A percentile compares a stretch with the other conserved stretches of the same genome.
Evolutionary conservation across 2,797 vertebrate genomes (phyloP).

Genomic region (Dallia pectoralis): DNA sequence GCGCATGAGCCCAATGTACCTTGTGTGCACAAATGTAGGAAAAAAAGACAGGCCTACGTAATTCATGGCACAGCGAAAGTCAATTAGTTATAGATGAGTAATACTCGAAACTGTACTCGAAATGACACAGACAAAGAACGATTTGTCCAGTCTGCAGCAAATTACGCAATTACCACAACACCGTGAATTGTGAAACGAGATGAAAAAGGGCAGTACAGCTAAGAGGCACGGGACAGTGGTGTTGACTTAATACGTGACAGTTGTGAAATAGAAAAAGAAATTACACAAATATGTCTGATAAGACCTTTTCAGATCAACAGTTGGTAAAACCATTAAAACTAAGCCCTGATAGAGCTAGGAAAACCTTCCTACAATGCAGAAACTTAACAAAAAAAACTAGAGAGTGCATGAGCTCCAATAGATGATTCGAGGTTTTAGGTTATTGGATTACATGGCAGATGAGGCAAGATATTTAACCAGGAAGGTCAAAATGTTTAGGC

Average conservation of each 20-base stretch:
- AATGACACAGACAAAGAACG: conserved; percentile 31
- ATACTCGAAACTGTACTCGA: conserved; percentile 31
- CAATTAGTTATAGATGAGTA: conserved; percentile 39
- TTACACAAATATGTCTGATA: neutral
- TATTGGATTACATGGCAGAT: too few species aligned
- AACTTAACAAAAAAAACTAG: too few species aligned
- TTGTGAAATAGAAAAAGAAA: conserved; percentile 9
- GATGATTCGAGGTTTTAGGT: too few species aligned
- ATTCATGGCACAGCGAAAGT: neutral
- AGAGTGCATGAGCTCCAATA: too few species aligned
- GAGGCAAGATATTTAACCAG: too few species aligned
- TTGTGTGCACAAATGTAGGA: conserved; percentile 43
- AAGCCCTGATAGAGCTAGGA: too few species aligned
- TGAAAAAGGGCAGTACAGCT: neutral
- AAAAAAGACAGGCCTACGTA: conserved; percentile 42
- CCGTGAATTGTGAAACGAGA: neutral
- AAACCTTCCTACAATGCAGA: too few species aligned
- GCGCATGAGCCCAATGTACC: conserved; percentile 36
- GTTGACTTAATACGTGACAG: neutral
- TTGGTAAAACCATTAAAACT: too few species aligned
- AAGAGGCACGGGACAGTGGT: neutral
- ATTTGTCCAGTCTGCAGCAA: conserved; percentile 26
- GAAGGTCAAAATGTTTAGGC: too few species aligned
- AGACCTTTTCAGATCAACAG: too few species aligned
- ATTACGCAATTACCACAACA: conserved; percentile 25